These are phyloP conservation scores for Amphipyra tragopoginis DNA, from an alignment of 2,888 invertebrate species.

Conservation along the genomic window DNA sequence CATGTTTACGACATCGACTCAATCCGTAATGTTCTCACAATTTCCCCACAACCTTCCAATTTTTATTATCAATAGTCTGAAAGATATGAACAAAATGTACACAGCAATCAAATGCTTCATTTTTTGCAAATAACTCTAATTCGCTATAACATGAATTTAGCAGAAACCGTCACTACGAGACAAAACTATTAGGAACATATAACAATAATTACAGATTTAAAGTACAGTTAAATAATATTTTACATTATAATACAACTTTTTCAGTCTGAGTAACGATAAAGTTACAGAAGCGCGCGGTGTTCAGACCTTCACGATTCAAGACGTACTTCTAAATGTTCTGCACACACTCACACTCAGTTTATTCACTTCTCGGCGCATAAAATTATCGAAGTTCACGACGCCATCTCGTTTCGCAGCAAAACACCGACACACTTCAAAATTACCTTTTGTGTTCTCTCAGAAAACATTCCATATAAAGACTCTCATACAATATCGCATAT, in stretches of 20 bases:
- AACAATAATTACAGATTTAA: constrained; percentile 85
- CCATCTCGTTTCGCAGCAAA: constrained; percentile 52
- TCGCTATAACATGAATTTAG: constrained; percentile 73
- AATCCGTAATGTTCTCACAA: constrained; percentile 17
- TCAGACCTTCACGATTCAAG: constrained; percentile 33
- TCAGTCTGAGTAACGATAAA: constrained; percentile 49
- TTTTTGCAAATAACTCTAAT: constrained; percentile 65
- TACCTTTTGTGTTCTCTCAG: constrained; percentile 59
- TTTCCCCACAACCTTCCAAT: constrained; percentile 13
- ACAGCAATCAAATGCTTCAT: constrained; percentile 59
- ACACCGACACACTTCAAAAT: constrained; percentile 60
- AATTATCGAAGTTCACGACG: constrained; percentile 62
- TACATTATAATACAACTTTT: constrained; percentile 79
- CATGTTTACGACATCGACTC: constrained; percentile 13
- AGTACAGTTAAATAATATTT: constrained; percentile 79
- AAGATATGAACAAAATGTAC: constrained; percentile 57
- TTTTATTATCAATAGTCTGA: constrained; percentile 25
- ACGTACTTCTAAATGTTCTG: constrained; percentile 52
- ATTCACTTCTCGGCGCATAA: constrained; percentile 65
- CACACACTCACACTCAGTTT: constrained; percentile 57
- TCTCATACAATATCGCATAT: constrained; percentile 68
- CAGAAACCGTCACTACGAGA: constrained; percentile 79
- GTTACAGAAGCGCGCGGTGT: constrained; percentile 35
- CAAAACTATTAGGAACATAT: constrained; percentile 88
- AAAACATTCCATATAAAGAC: constrained; percentile 67